These are phyloP conservation scores for Tetraodon nigroviridis DNA, from an alignment of 2,113 vertebrate species.

Conservation along the genomic window DNA sequence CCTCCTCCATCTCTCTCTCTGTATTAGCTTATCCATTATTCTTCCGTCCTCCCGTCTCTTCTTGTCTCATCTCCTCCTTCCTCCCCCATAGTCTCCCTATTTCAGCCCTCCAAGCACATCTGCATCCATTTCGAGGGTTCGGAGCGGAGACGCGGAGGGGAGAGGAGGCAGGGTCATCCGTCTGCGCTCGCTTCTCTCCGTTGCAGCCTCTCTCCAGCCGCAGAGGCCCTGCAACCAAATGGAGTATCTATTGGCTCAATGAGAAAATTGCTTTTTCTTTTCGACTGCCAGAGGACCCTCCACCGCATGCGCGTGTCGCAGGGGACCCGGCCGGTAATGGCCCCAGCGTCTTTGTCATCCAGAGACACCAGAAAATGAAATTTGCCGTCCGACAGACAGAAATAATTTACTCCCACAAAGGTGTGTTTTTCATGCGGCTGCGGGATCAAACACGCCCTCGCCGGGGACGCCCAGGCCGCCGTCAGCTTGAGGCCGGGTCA, in stretches of 20 bases:
- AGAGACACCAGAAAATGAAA: constrained; percentile 69
- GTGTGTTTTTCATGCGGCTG: constrained; percentile 36
- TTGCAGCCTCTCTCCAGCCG: constrained; percentile 45
- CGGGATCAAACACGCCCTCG: constrained; percentile 37
- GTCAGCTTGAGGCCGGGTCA: background rate
- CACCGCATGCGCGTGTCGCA: constrained; percentile 70
- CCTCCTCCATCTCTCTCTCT: constrained; percentile 17
- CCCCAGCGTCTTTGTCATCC: constrained; percentile 64
- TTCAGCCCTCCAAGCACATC: constrained; percentile 19
- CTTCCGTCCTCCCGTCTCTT: constrained; percentile 27
- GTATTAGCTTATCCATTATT: constrained; percentile 36
- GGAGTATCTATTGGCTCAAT: constrained; percentile 73
- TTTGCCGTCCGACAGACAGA: constrained; percentile 58
- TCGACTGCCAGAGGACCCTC: constrained; percentile 71
- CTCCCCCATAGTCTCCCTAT: background rate
- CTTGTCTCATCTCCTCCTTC: constrained; percentile 22
- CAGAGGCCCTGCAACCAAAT: constrained; percentile 69
- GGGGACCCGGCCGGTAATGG: constrained; percentile 64
- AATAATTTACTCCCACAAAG: constrained; percentile 59
- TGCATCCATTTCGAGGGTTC: constrained; percentile 45
- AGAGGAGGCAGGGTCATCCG: constrained; percentile 62
- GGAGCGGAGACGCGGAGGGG: constrained; percentile 32
- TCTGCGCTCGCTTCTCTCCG: constrained; percentile 44
- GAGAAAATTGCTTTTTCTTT: constrained; percentile 77
- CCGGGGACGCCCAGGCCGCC: background rate